Conservation (phyloP, 2,113 vertebrate genomes). For the Embiotoca jacksoni region DNA sequence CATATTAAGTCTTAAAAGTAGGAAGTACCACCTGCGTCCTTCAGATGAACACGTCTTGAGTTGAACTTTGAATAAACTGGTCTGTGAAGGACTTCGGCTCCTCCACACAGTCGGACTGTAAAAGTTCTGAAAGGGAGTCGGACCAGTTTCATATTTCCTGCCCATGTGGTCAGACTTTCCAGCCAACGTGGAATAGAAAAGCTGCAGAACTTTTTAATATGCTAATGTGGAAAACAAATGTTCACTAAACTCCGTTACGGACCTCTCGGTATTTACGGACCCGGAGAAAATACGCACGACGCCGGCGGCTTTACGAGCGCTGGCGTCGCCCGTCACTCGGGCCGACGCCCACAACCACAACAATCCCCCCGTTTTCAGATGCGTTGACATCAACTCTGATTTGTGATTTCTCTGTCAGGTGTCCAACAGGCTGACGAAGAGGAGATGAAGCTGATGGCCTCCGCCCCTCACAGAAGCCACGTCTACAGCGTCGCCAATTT, state of each 20-base stretch:
- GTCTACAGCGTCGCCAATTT: slow-evolving; percentile 90
- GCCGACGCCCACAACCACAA: neutral
- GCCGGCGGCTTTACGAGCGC: slow-evolving; percentile 43
- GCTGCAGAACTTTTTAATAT: slow-evolving; percentile 30
- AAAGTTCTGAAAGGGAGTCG: slow-evolving; percentile 26
- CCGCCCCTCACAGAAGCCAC: slow-evolving; percentile 88
- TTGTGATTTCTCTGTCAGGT: slow-evolving; percentile 78
- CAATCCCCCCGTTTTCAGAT: neutral
- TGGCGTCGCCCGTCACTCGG: slow-evolving; percentile 27
- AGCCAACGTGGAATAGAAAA: slow-evolving; percentile 41
- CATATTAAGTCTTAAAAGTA: too few relatives aligned
- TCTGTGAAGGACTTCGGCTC: neutral
- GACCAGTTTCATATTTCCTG: slow-evolving; percentile 40
- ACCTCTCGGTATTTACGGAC: slow-evolving; percentile 49
- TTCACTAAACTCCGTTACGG: slow-evolving; percentile 37
- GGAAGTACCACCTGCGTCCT: neutral
- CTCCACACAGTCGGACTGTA: slow-evolving; percentile 9
- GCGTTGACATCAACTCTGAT: neutral
- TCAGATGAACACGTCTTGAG: neutral
- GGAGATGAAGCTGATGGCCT: slow-evolving; percentile 92
- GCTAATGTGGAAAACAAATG: slow-evolving; percentile 45
- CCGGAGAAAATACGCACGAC: slow-evolving; percentile 20
- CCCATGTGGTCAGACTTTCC: slow-evolving; percentile 66
- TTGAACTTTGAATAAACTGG: slow-evolving; percentile 19
- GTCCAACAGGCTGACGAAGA: slow-evolving; percentile 91